Evolutionary conservation across 2,888 invertebrate genomes (phyloP).

Genomic region (Cremastinae sp.): DNA sequence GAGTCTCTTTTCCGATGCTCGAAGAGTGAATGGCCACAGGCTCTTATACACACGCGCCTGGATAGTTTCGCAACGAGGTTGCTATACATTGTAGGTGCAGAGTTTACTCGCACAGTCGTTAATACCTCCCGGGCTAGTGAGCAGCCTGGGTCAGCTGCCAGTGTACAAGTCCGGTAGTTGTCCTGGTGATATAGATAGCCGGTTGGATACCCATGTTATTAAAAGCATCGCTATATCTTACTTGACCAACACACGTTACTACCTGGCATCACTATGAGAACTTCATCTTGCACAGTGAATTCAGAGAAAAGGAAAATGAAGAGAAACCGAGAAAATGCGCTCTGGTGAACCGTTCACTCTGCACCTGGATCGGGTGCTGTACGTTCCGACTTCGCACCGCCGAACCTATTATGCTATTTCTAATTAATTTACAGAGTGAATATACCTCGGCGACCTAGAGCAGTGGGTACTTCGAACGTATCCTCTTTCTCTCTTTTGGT

Average conservation of each 20-base stretch:
- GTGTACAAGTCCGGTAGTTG: conserved; percentile 44
- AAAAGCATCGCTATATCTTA: conserved; percentile 30
- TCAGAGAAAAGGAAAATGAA: conserved; percentile 18
- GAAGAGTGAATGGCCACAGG: conserved; percentile 45
- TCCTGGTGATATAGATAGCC: conserved; percentile 47
- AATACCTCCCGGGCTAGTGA: conserved; percentile 69
- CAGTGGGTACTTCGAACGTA: conserved; percentile 17
- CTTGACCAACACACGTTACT: conserved; percentile 57
- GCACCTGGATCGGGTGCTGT: conserved; percentile 61
- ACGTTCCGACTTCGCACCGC: conserved; percentile 64
- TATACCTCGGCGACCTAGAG: conserved; percentile 60
- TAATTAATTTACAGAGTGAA: conserved; percentile 73
- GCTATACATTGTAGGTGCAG: conserved; percentile 37
- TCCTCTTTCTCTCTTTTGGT: conserved; percentile 49
- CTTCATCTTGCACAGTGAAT: conserved; percentile 15
- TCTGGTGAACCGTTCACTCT: conserved; percentile 51
- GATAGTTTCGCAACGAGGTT: background rate
- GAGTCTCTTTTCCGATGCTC: conserved; percentile 42
- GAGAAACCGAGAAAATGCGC: conserved; percentile 43
- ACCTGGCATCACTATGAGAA: conserved; percentile 62
- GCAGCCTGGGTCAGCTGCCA: conserved; percentile 69
- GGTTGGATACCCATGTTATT: conserved; percentile 45
- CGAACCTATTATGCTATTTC: conserved; percentile 71
- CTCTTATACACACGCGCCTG: conserved; percentile 14
- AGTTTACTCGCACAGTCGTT: conserved; percentile 67